These are phyloP conservation scores for Chirona hameri DNA, from an alignment of 2,888 invertebrate species.

Conservation along the genomic window DNA sequence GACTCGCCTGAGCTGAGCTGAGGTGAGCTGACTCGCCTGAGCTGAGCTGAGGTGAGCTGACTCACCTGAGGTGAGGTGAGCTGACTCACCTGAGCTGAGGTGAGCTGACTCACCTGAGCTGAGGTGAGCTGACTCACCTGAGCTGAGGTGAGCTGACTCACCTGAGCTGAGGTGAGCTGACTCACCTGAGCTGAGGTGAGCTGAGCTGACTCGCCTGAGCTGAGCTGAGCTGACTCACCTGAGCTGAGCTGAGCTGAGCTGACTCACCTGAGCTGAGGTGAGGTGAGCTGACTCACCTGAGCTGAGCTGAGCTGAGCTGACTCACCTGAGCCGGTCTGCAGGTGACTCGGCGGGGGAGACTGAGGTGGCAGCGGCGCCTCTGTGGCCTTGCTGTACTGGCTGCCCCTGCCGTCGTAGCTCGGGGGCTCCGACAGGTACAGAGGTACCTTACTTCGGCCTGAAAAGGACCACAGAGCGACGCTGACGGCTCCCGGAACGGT, in stretches of 20 bases:
- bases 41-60: no score
- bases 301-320: not conserved
- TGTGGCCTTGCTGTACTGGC: not conserved
- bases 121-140: no score
- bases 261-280: not conserved
- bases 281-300: not conserved
- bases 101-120: no score
- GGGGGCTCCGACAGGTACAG: not conserved
- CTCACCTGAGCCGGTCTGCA: not conserved
- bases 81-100: no score
- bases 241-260: not conserved
- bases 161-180: no score
- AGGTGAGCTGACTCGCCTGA: no score
- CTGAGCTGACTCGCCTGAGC: no score
- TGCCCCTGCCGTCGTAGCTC: not conserved
- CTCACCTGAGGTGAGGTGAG: no score
- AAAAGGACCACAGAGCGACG: not conserved
- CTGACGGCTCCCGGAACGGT: no score
- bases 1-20: no score
- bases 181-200: no score
- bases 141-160: no score
- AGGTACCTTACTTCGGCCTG: not conserved
- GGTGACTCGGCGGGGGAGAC: not conserved
- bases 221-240: not conserved
- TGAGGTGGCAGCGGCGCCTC: not conserved